Conservation (phyloP, 2,797 vertebrate species). For the Dendrocincla tyrannina region DNA sequence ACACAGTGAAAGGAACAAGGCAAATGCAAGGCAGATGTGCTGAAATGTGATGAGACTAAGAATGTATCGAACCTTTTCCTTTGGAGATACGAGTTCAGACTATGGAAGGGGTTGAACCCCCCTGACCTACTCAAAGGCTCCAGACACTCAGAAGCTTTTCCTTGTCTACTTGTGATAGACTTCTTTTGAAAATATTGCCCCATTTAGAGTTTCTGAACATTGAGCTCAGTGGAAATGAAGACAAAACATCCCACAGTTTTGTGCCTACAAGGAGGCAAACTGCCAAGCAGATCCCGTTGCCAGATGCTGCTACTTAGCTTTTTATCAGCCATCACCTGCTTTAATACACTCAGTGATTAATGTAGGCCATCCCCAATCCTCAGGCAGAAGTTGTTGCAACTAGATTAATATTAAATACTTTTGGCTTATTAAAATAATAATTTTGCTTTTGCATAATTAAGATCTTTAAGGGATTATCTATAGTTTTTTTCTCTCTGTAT, state of each 20-base stretch:
- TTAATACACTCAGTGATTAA: background rate
- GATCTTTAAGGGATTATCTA: slow-evolving; percentile 7
- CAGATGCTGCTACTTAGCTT: background rate
- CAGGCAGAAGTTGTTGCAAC: background rate
- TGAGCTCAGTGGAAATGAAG: background rate
- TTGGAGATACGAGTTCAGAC: background rate
- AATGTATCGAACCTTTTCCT: background rate
- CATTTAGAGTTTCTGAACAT: background rate
- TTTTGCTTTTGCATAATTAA: slow-evolving; percentile 21
- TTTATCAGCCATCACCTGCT: background rate
- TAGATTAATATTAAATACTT: slow-evolving; percentile 47
- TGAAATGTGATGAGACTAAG: background rate
- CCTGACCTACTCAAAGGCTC: background rate
- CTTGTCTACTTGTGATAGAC: background rate
- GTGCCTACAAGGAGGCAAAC: background rate
- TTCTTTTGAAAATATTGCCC: background rate
- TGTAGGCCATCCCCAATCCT: slow-evolving; percentile 3
- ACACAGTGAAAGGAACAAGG: background rate
- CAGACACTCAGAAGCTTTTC: background rate
- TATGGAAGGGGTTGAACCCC: background rate
- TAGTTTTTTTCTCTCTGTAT: background rate
- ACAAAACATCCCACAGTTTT: background rate
- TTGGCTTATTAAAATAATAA: slow-evolving; percentile 3
- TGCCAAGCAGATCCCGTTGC: background rate
- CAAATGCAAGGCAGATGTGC: background rate